These are phyloP conservation scores for Arizona elegans DNA, from an alignment of 2,113 vertebrate species.

Conservation along the genomic window DNA sequence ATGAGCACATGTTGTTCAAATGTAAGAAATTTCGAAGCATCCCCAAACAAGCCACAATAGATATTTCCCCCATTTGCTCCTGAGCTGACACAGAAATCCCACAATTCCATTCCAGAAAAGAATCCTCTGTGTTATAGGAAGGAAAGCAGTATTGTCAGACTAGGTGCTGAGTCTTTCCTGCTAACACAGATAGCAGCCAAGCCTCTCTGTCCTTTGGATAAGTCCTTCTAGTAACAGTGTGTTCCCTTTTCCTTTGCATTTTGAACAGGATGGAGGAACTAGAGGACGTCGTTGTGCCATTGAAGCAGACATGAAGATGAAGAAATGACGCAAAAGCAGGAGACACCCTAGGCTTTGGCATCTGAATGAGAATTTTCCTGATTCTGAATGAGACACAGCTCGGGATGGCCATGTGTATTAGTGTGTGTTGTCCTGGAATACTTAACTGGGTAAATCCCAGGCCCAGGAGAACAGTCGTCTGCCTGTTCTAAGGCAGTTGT, in stretches of 20 bases:
- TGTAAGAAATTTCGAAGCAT: slow-evolving; percentile 28
- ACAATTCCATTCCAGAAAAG: slow-evolving; percentile 4
- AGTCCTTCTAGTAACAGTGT: slow-evolving; percentile 23
- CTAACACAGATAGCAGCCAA: background rate
- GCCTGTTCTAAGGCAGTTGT: slow-evolving; percentile 78
- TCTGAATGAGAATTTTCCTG: background rate
- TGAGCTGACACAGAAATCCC: slow-evolving; percentile 13
- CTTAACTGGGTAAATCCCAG: slow-evolving; percentile 63
- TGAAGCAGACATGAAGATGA: slow-evolving; percentile 99
- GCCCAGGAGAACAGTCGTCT: slow-evolving; percentile 62
- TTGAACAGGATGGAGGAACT: slow-evolving; percentile 90
- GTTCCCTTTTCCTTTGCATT: slow-evolving; percentile 55
- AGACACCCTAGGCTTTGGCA: background rate
- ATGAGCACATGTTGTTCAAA: background rate
- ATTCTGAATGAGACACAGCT: slow-evolving; percentile 27
- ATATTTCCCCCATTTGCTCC: slow-evolving; percentile 10
- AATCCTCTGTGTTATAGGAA: background rate
- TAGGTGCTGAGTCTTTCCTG: slow-evolving; percentile 11
- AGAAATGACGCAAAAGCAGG: slow-evolving; percentile 79
- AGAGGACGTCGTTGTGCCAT: slow-evolving; percentile 97
- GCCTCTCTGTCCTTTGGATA: slow-evolving; percentile 14
- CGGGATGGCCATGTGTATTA: background rate
- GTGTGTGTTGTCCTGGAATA: slow-evolving; percentile 36
- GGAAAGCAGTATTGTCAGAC: slow-evolving; percentile 16
- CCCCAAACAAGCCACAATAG: slow-evolving; percentile 1